Evolutionary conservation across 2,888 invertebrate species (phyloP).

Genomic region (Pachydiplax longipennis): DNA sequence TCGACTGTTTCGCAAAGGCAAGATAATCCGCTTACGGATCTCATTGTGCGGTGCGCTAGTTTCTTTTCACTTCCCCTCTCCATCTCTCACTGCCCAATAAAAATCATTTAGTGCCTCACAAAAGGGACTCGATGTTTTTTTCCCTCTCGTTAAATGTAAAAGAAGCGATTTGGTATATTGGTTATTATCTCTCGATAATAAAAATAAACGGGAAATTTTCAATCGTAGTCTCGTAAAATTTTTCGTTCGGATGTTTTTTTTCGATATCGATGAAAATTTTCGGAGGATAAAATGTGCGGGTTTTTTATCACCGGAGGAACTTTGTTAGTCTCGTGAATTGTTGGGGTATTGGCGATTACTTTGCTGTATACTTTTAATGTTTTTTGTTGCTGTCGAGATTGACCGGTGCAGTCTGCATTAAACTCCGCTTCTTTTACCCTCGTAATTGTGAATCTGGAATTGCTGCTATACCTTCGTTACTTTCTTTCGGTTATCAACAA

Average conservation of each 20-base stretch:
- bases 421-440: no score
- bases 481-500: no score
- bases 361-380: no score
- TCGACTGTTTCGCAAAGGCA: background rate
- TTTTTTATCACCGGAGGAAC: background rate
- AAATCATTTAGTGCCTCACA: background rate
- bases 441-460: no score
- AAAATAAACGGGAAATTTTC: background rate
- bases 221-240: background rate
- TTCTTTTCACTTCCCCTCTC: background rate
- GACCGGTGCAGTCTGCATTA: no score
- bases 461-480: no score
- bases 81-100: background rate
- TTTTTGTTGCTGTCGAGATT: no score
- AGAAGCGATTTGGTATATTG: background rate
- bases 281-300: background rate
- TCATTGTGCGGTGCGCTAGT: conserved; percentile 17
- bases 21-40: conserved; percentile 33
- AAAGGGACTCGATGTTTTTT: background rate
- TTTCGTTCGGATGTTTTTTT: background rate
- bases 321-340: no score
- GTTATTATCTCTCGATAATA: background rate
- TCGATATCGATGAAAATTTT: background rate
- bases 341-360: no score
- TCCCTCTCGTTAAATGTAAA: background rate